Percentiles rank a stretch among this genome's conserved stretches.
Conservation (phyloP, 1,140 invertebrate genomes). For the Drosophila lacteicornis region DNA sequence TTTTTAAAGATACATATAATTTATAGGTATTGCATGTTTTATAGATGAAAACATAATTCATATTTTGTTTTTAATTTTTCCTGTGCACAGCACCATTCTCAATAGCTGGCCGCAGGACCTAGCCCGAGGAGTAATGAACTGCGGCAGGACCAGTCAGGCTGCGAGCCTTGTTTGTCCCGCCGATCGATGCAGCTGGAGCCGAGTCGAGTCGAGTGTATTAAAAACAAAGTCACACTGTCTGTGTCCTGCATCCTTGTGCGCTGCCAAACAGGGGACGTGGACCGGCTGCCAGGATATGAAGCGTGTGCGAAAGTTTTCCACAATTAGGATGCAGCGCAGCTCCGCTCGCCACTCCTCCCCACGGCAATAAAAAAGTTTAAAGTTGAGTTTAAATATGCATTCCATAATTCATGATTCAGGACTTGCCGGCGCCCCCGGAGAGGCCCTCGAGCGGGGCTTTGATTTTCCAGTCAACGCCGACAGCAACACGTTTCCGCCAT, state of each 20-base stretch:
- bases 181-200: conserved; percentile 70
- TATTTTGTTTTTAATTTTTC: background rate
- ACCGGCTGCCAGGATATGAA: conserved; percentile 60
- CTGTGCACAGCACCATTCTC: conserved; percentile 12
- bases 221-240: conserved; percentile 79
- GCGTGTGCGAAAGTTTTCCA: conserved; percentile 76
- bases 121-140: conserved; percentile 71
- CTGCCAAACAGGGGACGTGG: conserved; percentile 72
- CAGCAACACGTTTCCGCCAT: conserved; percentile 80
- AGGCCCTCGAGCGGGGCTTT: conserved; percentile 26
- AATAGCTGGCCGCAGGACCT: conserved; percentile 40
- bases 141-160: conserved; percentile 58
- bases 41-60: background rate
- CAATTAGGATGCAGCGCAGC: conserved; percentile 70
- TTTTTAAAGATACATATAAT: background rate
- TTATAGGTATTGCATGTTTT: background rate
- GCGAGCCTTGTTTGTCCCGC: conserved; percentile 72
- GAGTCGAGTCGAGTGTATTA: conserved; percentile 75
- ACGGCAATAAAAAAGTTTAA: conserved; percentile 80
- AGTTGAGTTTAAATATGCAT: conserved; percentile 80
- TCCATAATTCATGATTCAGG: conserved; percentile 67
- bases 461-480: conserved; percentile 63
- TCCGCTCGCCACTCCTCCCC: conserved; percentile 20
- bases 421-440: background rate
- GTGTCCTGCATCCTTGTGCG: conserved; percentile 66